phyloP scores from a whole-genome alignment of 2,888 invertebrate genomes.

The Orthonevra nobilis region DNA sequence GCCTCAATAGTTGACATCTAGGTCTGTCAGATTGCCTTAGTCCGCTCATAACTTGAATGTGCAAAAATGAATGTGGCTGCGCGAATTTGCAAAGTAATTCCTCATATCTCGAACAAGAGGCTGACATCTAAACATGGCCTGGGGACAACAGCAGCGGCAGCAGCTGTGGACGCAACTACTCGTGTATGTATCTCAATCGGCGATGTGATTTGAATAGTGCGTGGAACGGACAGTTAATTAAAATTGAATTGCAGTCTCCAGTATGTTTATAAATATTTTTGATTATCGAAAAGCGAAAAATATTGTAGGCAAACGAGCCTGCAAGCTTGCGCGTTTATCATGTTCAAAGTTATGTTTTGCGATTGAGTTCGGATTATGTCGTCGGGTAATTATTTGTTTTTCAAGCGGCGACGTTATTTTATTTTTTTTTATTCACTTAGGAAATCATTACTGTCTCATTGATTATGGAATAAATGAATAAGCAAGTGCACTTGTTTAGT shows the following conservation, averaged over 20 bases:
- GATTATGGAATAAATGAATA: conserved; percentile 49
- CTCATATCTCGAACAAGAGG: conserved; percentile 42
- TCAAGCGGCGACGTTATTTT: conserved; percentile 53
- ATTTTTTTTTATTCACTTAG: too few relatives aligned
- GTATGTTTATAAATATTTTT: conserved; percentile 6
- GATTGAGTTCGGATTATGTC: conserved; percentile 60
- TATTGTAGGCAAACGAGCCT: conserved; percentile 15
- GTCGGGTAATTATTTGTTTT: conserved; percentile 61
- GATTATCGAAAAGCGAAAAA: neutral
- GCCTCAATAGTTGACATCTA: conserved; percentile 59
- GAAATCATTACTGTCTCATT: conserved; percentile 61
- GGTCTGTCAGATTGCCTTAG: conserved; percentile 64
- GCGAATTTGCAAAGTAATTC: conserved; percentile 42
- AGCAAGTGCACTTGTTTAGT: conserved; percentile 2
- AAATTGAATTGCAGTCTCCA: conserved; percentile 41
- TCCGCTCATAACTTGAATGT: conserved; percentile 49
- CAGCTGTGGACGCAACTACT: too few relatives aligned
- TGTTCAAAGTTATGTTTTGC: conserved; percentile 59
- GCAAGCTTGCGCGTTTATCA: conserved; percentile 42
- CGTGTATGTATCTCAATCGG: conserved; percentile 37
- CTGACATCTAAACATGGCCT: conserved; percentile 33
- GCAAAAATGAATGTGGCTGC: too few relatives aligned
- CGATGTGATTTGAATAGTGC: conserved; percentile 38
- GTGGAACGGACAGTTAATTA: conserved; percentile 64
- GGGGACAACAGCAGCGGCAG: too few relatives aligned